Conservation (phyloP, 2,888 invertebrate genomes). For the Coelogynopora nodosa region DNA sequence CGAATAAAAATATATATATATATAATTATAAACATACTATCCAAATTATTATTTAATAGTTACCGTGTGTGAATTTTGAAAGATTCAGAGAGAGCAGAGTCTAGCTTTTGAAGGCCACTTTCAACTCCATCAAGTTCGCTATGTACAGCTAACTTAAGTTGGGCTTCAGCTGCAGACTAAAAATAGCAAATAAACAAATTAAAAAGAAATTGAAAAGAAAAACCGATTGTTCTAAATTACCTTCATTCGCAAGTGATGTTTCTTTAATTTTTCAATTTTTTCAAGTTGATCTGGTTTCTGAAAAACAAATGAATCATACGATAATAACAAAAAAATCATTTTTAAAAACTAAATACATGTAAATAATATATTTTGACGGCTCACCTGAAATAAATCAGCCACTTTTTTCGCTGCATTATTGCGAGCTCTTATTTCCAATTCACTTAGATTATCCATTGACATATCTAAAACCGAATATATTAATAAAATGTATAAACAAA, state of each 20-base stretch:
- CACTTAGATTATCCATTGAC: neutral
- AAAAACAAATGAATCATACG: neutral
- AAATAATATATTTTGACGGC: too few species aligned
- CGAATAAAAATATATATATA: too few species aligned
- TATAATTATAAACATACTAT: too few species aligned
- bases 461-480: too few species aligned
- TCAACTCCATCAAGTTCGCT: slow-evolving; percentile 42
- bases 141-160: slow-evolving; percentile 43
- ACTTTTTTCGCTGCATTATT: slow-evolving; percentile 2
- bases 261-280: slow-evolving; percentile 11
- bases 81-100: slow-evolving; percentile 27
- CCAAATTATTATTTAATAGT: too few species aligned
- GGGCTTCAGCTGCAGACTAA: slow-evolving; percentile 42
- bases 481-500: too few species aligned
- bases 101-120: slow-evolving; percentile 39
- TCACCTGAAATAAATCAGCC: slow-evolving; percentile 19
- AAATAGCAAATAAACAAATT: neutral
- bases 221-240: neutral
- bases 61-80: neutral
- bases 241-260: neutral
- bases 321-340: neutral
- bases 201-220: neutral
- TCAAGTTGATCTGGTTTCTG: slow-evolving; percentile 41
- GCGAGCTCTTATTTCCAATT: slow-evolving; percentile 10
- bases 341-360: neutral